Conservation (phyloP, 2,797 vertebrate genomes). For the Acrocephalus scirpaceus region DNA sequence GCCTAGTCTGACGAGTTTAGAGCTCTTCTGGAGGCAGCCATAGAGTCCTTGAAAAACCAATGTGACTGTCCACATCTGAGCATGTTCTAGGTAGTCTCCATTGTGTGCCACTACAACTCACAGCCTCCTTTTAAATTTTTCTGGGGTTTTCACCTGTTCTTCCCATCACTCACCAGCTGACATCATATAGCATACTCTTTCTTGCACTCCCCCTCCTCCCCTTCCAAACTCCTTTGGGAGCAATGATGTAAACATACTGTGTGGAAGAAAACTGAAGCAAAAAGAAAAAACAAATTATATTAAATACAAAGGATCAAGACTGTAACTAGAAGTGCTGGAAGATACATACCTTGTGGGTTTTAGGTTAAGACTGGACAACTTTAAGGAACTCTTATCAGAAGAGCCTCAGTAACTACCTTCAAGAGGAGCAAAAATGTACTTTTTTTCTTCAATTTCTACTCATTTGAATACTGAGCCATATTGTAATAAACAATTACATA, state of each 20-base stretch:
- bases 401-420: background rate
- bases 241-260: background rate
- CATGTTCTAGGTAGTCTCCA: accelerated
- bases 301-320: background rate
- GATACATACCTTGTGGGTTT: background rate
- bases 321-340: background rate
- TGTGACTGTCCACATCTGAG: accelerated
- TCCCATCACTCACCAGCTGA: background rate
- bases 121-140: background rate
- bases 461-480: background rate
- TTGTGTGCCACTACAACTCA: accelerated
- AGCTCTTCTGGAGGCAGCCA: background rate
- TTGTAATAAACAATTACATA: background rate
- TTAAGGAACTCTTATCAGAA: background rate
- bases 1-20: background rate
- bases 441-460: background rate
- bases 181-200: background rate
- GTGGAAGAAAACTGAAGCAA: background rate
- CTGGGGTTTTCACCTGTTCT: background rate
- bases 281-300: background rate
- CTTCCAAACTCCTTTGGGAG: background rate
- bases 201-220: background rate
- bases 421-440: background rate
- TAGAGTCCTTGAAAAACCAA: background rate
- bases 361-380: background rate